Base-by-base conservation (phyloP, 2,797 vertebrate genomes). In the Sebastolobus altivelis region DNA sequence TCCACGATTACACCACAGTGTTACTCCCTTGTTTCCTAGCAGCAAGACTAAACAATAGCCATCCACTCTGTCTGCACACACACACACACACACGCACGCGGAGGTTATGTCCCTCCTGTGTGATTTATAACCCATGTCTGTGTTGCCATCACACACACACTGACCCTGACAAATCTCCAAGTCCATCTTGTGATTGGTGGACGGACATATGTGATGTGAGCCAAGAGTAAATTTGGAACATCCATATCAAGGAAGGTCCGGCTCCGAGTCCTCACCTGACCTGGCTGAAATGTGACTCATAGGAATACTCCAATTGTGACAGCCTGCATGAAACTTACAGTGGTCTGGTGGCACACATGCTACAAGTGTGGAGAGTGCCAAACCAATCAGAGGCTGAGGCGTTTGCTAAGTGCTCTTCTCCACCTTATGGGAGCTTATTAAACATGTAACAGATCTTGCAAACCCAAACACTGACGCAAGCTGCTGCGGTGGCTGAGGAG, bases 1-100 rank as follows among this genome's bases (percentile, higher is more conserved):
- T 86, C 82, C 82, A 84, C 22, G 25, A 90, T 93, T 92, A 87
- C 92, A 85, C 79, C 87, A 83, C 81, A 74, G 54, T 92, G 92
- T 92, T 91, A 93, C 88, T 83, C 83, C 72, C 33, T 68, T 11
- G 89, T 94, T 86, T 86, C 92, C 91, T 87, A 92, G 93, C 91
- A 94, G 90, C 93, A 80, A 61, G 71, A 86, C 88, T 76, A 93
- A 95, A 94, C 92, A 94, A 94, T 89, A 79, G 81, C 67, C 14
- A 1, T 77, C 77, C 77, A 29, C 82, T 65, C 49, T 63, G 83
- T 87, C 83, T 80, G 74, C 73, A 60, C 12, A 31, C 16, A 20
- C 40, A 9, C 20, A 22, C 38, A 55, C 27, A 27, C 79, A 72
- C 40, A 9, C 20, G 14, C 38, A 55, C 27, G 25, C 79, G 70